Base-by-base conservation (phyloP, 2,797 vertebrate species). In the Megalops cyprinoides region DNA sequence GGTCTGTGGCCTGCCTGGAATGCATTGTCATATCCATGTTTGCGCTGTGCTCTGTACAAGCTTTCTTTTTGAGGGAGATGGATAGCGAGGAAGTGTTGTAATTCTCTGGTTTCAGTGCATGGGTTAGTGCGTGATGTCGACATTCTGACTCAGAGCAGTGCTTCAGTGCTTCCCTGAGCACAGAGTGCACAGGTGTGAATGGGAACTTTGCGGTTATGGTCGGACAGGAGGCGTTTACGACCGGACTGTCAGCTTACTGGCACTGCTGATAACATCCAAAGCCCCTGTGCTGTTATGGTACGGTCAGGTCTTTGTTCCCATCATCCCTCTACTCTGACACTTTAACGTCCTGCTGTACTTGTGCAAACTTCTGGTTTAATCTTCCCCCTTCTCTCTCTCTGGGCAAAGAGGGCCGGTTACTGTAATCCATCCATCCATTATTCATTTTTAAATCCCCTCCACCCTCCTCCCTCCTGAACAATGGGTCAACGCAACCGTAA, bases 371-470 rank as follows among this genome's bases (percentile, higher is more conserved):
- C 65, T 69, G 39, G 65, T 37, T 23, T 18, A 42, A 39, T 9
- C 6, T 53, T 51, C n/a, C n/a, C 4, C 51, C 18, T 34, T 25
- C 15, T 5, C 15, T 18, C 34, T 42, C 5, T 20, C 67, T 42
- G 18, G 7, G 71, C 39, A 71, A 37, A 42, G 18, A 44, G 18
- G 28, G 12, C 60, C 62, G 37, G 65, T 69, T 39, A 42, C 31
- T 65, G 37, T 69, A 69, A 69, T 42, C 65, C 5, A 14, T 69
- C 18, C n/a, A n/a, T n/a, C 65, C 44, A 20, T 23, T 44, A 71
- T 71, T 71, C 39, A 23, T 20, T n/a, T 69, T 42, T 69, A 71
- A 71, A 42, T 44, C 67, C 67, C 28, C 67, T 44, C 39, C 39
- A 7, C 9, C 65, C 34, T 37, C 20, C 34, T 6, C 23, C 34